These are phyloP conservation scores for Calycopis cecrops DNA, from an alignment of 1,140 invertebrate species.

Conservation along the genomic window DNA sequence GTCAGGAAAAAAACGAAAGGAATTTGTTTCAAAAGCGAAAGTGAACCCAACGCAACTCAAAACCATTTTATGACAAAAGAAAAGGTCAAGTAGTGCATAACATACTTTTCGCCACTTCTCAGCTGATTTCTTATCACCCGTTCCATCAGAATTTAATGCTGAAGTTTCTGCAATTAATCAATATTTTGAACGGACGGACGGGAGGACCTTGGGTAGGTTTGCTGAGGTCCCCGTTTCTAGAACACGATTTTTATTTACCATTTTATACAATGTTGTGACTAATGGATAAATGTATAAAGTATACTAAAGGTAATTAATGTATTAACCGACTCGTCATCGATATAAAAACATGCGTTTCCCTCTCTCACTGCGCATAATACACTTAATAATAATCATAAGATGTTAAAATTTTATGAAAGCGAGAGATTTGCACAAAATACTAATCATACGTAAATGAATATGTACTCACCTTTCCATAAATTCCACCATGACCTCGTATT, in stretches of 20 bases:
- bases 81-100: not conserved
- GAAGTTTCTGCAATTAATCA: constrained; percentile 11
- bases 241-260: not conserved
- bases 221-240: constrained; percentile 18
- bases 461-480: constrained; percentile 3
- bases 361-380: no score
- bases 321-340: no score
- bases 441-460: no score
- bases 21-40: not conserved
- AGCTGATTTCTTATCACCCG: constrained; percentile 15
- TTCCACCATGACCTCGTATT: not conserved
- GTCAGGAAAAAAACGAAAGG: not conserved
- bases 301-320: not conserved
- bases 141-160: constrained; percentile 15
- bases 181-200: constrained; percentile 5
- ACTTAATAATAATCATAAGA: no score
- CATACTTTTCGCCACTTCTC: constrained; percentile 19
- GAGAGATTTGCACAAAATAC: no score
- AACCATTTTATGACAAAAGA: not conserved
- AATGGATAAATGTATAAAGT: not conserved
- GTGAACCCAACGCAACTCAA: not conserved
- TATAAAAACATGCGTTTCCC: no score
- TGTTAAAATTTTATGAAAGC: no score
- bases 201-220: constrained; percentile 11
- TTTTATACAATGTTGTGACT: not conserved